Base-by-base conservation (phyloP, 2,113 vertebrate genomes). In the Apodemus speciosus region DNA sequence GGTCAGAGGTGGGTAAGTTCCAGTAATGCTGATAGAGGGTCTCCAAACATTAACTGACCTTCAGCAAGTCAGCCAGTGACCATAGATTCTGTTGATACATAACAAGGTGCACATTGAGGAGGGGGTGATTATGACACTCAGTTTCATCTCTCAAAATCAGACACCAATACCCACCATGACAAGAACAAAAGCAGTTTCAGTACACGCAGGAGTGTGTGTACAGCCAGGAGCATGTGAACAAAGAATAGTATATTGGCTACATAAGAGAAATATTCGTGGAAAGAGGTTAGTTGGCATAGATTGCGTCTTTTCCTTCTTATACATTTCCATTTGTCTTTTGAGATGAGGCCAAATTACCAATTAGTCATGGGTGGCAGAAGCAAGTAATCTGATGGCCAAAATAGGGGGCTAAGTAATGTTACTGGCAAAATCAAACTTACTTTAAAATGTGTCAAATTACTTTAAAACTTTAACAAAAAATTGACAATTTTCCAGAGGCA, bases 1-100 rank as follows among this genome's bases (percentile, higher is more conserved):
- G 60, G 30, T 15, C 83, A 86, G 68, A 96, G 83, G 95, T 90
- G 88, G 62, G 94, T 94, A 38, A 60, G 35, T 8, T 94, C 27
- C 32, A 53, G 3, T 76, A 76, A 53, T n/a, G 5, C 40, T 93
- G 38, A 7, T 80, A 90, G 85, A 60, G 49, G 9, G 20, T 8
- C 43, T 62, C 64, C 2, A 51, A 58, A 69, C 0, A 75, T 18
- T 35, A 58, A 38, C 30, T 27, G n/a, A 43, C 16, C 32, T 64
- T 68, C 43, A 60, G 20, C 6, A 9, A 72, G 16, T 89, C 40
- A 30, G 27, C 7, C 49, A 92, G n/a, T 25, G 35, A 73, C 11
- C 51, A 14, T 35, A 85, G 35, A 79, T 15, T 75, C 27, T 76
- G 20, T 27, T 76, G 25, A 40, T 16, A 84, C 3, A 6, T 60